phyloP scores from a whole-genome alignment of 2,113 vertebrate species.

The Fulica atra region DNA sequence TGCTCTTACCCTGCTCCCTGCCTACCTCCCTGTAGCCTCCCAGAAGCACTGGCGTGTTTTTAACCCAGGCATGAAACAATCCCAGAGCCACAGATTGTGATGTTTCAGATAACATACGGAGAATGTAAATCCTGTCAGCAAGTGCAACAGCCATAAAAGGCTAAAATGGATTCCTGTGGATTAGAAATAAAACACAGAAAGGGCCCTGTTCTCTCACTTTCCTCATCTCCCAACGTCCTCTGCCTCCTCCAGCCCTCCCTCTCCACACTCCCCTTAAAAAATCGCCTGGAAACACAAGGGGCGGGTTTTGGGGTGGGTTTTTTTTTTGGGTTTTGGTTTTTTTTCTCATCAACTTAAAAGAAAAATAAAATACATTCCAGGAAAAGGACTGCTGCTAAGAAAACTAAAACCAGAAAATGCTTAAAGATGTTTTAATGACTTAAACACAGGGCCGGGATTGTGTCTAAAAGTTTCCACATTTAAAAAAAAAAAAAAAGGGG shows the following conservation, averaged over 20 bases:
- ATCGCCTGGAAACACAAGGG: conserved; percentile 71
- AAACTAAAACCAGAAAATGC: conserved; percentile 85
- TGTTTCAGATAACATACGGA: conserved; percentile 71
- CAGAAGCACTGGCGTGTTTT: conserved; percentile 69
- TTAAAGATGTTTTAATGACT: conserved; percentile 88
- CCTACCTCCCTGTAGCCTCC: background rate
- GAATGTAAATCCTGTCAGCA: conserved; percentile 78
- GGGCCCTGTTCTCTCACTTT: conserved; percentile 75
- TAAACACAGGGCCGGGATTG: conserved; percentile 85
- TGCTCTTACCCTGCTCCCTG: background rate
- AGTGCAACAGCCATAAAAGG: conserved; percentile 80
- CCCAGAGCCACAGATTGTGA: conserved; percentile 44
- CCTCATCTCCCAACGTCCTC: conserved; percentile 57
- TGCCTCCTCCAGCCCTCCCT: conserved; percentile 7
- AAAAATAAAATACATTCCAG: conserved; percentile 86
- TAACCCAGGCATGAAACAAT: conserved; percentile 62
- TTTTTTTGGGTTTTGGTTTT: background rate
- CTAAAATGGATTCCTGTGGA: conserved; percentile 76
- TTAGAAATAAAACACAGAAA: conserved; percentile 79
- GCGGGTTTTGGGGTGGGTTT: background rate
- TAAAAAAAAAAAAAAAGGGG: background rate
- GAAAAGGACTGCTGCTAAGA: conserved; percentile 79
- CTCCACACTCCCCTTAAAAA: conserved; percentile 58
- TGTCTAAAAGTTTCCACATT: conserved; percentile 85
- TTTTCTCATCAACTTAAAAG: conserved; percentile 78